phyloP scores from a whole-genome alignment of 2,888 invertebrate species.

The Caenorhabditis sp. region DNA sequence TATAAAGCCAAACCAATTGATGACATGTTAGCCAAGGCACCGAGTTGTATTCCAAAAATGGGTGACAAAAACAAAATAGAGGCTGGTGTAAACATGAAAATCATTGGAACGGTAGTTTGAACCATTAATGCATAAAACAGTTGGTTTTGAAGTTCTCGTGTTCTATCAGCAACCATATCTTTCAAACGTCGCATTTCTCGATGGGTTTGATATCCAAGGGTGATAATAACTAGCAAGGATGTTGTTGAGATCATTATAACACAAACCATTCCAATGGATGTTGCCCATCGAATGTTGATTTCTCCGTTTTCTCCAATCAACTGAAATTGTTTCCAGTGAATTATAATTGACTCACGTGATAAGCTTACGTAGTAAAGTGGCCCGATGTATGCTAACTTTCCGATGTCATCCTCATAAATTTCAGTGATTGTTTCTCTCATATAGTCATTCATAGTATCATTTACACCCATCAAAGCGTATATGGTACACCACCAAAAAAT shows the following conservation, averaged over 20 bases:
- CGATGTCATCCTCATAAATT: no score
- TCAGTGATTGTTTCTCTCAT: slow-evolving; percentile 24
- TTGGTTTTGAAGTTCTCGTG: slow-evolving; percentile 25
- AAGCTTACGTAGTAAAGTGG: no score
- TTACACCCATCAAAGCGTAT: no score
- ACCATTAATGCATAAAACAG: slow-evolving; percentile 16
- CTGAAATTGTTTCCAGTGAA: no score
- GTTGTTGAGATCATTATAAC: slow-evolving; percentile 16
- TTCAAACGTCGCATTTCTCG: slow-evolving; percentile 13
- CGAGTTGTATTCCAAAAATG: slow-evolving; percentile 21
- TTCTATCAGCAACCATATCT: slow-evolving; percentile 6
- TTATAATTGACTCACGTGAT: no score
- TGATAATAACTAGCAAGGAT: slow-evolving; percentile 19
- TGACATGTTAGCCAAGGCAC: slow-evolving; percentile 25
- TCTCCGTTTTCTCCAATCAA: slow-evolving; percentile 2
- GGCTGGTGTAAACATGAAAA: slow-evolving; percentile 30
- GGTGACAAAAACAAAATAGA: slow-evolving; percentile 21
- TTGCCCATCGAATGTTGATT: slow-evolving; percentile 25
- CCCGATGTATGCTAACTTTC: slow-evolving; percentile 7
- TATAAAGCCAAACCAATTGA: slow-evolving; percentile 32
- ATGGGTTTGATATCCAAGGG: slow-evolving; percentile 15
- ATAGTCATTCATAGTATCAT: slow-evolving; percentile 18
- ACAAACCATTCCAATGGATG: slow-evolving; percentile 24
- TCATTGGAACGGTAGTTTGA: slow-evolving; percentile 24
- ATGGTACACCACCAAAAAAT: slow-evolving; percentile 35